These are phyloP conservation scores for Coenonympha arcania DNA, from an alignment of 2,888 invertebrate species.

Conservation along the genomic window DNA sequence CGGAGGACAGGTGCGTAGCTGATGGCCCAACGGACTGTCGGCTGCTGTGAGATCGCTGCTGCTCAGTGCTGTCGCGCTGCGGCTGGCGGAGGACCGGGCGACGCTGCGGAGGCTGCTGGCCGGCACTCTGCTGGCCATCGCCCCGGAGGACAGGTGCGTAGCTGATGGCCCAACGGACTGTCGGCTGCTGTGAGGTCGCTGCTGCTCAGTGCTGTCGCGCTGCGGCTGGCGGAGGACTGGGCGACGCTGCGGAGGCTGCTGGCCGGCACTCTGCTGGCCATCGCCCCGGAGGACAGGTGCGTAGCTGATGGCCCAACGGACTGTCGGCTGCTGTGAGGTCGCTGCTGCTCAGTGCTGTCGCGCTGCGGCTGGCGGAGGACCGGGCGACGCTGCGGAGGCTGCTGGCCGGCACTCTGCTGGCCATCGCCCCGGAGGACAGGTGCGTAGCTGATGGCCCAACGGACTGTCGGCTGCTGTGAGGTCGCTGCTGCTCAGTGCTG, in stretches of 20 bases:
- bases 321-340: constrained; percentile 69
- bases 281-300: constrained; percentile 70
- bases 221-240: constrained; percentile 75
- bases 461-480: constrained; percentile 63
- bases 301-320: constrained; percentile 61
- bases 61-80: constrained; percentile 79
- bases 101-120: constrained; percentile 71
- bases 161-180: constrained; percentile 70
- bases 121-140: constrained; percentile 78
- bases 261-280: constrained; percentile 76
- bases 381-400: constrained; percentile 69
- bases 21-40: constrained; percentile 68
- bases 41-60: constrained; percentile 73
- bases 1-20: constrained; percentile 43
- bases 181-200: constrained; percentile 69
- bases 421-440: constrained; percentile 73
- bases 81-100: constrained; percentile 72
- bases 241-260: constrained; percentile 69
- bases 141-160: constrained; percentile 58
- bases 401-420: constrained; percentile 76
- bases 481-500: constrained; percentile 79
- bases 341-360: constrained; percentile 80
- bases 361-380: constrained; percentile 76
- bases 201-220: constrained; percentile 79
- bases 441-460: constrained; percentile 54